Conservation (phyloP, 2,888 invertebrate genomes). For the Escarpia spicata region DNA sequence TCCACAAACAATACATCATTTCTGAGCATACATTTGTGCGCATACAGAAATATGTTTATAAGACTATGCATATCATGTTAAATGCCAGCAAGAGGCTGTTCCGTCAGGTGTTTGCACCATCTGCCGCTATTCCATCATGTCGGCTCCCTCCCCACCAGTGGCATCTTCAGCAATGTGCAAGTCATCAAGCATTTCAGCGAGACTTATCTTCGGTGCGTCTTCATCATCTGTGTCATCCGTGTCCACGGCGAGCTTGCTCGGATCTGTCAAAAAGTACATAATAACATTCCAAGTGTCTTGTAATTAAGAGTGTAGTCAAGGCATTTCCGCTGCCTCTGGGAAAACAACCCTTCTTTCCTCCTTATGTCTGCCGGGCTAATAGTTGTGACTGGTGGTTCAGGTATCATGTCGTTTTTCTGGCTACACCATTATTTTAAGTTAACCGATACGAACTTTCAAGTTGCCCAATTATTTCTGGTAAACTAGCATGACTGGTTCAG, state of each 20-base stretch:
- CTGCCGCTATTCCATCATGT: slow-evolving; percentile 50
- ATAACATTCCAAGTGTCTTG: neutral
- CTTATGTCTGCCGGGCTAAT: too few relatives aligned
- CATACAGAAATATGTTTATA: slow-evolving; percentile 24
- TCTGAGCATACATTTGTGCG: neutral
- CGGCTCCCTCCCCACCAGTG: slow-evolving; percentile 59
- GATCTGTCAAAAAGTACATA: slow-evolving; percentile 43
- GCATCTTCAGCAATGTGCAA: slow-evolving; percentile 69
- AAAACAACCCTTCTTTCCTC: too few relatives aligned
- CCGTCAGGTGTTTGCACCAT: slow-evolving; percentile 20
- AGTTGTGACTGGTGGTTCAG: too few relatives aligned
- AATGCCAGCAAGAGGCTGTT: slow-evolving; percentile 1
- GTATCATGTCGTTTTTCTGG: too few relatives aligned
- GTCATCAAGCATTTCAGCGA: slow-evolving; percentile 65
- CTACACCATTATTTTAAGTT: too few relatives aligned
- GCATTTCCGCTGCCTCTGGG: too few relatives aligned
- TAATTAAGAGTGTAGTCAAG: neutral
- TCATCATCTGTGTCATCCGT: slow-evolving; percentile 53
- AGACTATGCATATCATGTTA: neutral
- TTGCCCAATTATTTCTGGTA: too few relatives aligned
- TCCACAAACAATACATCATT: slow-evolving; percentile 7
- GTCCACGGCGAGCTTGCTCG: slow-evolving; percentile 50
- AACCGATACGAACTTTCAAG: too few relatives aligned
- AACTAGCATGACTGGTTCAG: too few relatives aligned
- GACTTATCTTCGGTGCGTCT: slow-evolving; percentile 58